Percentiles rank a stretch among this genome's conserved stretches.
phyloP scores from a whole-genome alignment of 2,888 invertebrate species.

The Alentia gelatinosa region DNA sequence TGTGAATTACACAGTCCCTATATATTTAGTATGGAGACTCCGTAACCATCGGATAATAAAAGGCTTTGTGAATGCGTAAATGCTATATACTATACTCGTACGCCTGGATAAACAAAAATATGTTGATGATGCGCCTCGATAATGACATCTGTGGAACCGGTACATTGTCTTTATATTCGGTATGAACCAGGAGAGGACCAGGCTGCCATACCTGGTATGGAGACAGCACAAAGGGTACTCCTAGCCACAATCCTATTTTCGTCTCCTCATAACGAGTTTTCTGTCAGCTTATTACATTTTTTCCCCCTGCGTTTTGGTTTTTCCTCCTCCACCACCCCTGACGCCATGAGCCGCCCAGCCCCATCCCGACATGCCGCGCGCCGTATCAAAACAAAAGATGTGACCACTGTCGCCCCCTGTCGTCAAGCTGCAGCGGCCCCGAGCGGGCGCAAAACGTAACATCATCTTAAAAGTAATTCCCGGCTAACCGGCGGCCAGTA shows the following conservation, averaged over 20 bases:
- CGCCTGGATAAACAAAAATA: no score
- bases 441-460: conserved; percentile 20
- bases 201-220: neutral
- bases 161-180: no score
- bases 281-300: conserved; percentile 10
- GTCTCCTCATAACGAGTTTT: conserved; percentile 6
- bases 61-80: no score
- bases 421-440: neutral
- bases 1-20: no score
- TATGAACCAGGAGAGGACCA: no score
- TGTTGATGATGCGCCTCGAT: no score
- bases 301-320: neutral
- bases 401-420: neutral
- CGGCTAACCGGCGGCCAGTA: neutral
- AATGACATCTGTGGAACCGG: no score
- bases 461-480: conserved; percentile 39
- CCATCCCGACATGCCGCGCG: neutral
- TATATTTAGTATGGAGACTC: no score
- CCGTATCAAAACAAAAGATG: conserved; percentile 43
- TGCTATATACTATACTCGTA: no score
- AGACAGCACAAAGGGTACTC: neutral
- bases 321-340: no score
- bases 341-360: neutral
- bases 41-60: no score
- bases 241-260: neutral